Evolutionary conservation across 1,140 invertebrate genomes (phyloP).

Genomic region (Adoxophyes honmai): DNA sequence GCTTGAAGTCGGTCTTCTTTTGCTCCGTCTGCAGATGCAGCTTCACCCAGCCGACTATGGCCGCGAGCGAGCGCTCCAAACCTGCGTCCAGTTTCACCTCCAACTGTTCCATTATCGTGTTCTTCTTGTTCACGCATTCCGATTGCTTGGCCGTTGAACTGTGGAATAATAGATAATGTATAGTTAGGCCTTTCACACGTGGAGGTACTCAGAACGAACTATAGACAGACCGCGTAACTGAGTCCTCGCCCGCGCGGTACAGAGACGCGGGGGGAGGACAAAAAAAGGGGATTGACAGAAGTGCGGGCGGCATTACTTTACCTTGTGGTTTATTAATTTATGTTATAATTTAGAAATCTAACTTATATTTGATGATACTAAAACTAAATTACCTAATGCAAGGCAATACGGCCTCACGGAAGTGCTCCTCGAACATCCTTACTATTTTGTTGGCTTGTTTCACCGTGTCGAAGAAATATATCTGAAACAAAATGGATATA

Average conservation of each 20-base stretch:
- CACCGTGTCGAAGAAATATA: constrained; percentile 97
- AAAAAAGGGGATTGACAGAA: too few relatives aligned
- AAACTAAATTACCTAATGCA: constrained; percentile 90
- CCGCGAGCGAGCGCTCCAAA: constrained; percentile 91
- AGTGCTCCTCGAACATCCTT: constrained; percentile 97
- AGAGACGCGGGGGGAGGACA: too few relatives aligned
- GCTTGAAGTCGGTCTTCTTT: constrained; percentile 97
- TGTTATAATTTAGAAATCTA: too few relatives aligned
- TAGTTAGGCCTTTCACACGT: too few relatives aligned
- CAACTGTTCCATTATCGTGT: constrained; percentile 90
- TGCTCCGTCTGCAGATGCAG: constrained; percentile 95
- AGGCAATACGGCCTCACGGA: constrained; percentile 92
- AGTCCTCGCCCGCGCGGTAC: too few relatives aligned
- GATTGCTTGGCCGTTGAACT: constrained; percentile 93
- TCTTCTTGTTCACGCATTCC: constrained; percentile 93
- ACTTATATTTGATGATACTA: too few relatives aligned
- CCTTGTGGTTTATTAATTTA: too few relatives aligned
- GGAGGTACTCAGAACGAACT: too few relatives aligned
- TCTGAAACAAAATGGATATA: constrained; percentile 71
- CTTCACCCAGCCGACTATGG: constrained; percentile 94
- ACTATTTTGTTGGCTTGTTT: constrained; percentile 97
- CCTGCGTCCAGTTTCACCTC: constrained; percentile 95
- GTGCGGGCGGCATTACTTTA: too few relatives aligned
- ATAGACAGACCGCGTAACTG: too few relatives aligned
- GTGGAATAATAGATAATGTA: constrained; percentile 16